phyloP scores from a whole-genome alignment of 2,797 vertebrate genomes.

The Xiphorhynchus erythropygius region DNA sequence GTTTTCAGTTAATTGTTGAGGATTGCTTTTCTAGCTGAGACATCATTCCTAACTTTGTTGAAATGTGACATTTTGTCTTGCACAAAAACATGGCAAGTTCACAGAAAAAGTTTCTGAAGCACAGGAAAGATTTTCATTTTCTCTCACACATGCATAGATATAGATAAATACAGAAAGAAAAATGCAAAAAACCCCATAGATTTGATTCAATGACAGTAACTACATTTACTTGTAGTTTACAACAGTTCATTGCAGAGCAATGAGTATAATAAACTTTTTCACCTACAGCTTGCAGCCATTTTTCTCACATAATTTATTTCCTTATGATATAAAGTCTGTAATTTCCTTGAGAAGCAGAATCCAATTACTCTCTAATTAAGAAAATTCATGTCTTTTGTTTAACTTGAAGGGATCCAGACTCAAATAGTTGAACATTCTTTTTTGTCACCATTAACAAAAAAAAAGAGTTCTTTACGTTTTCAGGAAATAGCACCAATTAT shows the following conservation, averaged over 20 bases:
- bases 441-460: background rate
- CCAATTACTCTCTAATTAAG: constrained; percentile 30
- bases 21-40: background rate
- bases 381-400: background rate
- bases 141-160: background rate
- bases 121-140: background rate
- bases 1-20: background rate
- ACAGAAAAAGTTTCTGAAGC: background rate
- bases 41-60: background rate
- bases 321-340: background rate
- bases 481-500: background rate
- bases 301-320: background rate
- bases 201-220: background rate
- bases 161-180: background rate
- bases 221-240: background rate
- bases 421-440: background rate
- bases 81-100: background rate
- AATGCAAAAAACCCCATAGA: background rate
- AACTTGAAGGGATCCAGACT: background rate
- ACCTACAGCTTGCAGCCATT: background rate
- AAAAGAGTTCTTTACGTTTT: background rate
- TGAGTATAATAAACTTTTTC: background rate
- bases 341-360: constrained; percentile 2
- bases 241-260: background rate
- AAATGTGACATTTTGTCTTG: background rate